Conservation (phyloP, 2,888 invertebrate species). For the Rotaria sp. region DNA sequence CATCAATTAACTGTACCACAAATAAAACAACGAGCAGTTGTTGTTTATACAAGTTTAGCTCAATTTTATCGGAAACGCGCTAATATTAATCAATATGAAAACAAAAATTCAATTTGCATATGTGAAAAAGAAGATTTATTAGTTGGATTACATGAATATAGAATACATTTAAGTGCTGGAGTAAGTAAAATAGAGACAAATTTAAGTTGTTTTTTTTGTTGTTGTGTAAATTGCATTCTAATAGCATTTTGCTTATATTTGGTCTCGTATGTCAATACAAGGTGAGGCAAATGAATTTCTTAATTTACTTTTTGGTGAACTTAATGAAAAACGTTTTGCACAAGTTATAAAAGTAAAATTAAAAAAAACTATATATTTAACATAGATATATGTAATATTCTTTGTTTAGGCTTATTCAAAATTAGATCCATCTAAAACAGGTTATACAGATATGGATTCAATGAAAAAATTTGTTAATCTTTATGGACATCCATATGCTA, state of each 20-base stretch:
- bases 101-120: neutral
- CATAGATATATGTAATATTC: no score
- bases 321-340: constrained; percentile 10
- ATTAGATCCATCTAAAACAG: constrained; percentile 4
- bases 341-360: constrained; percentile 3
- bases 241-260: constrained; percentile 8
- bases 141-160: constrained; percentile 19
- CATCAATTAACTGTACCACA: neutral
- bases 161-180: constrained; percentile 11
- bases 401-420: neutral
- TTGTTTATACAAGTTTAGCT: constrained; percentile 26
- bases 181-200: neutral
- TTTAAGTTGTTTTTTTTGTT: neutral
- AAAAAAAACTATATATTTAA: neutral
- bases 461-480: constrained; percentile 27
- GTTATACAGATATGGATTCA: neutral
- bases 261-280: neutral
- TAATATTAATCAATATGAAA: no score
- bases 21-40: neutral
- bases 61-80: neutral
- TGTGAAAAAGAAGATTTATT: constrained; percentile 26
- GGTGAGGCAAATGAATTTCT: constrained; percentile 22
- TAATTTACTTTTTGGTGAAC: neutral
- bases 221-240: neutral
- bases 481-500: constrained; percentile 7